Percentiles rank a stretch among this genome's conserved stretches.
phyloP scores from a whole-genome alignment of 2,797 vertebrate genomes.

The Adrianichthys oophorus region DNA sequence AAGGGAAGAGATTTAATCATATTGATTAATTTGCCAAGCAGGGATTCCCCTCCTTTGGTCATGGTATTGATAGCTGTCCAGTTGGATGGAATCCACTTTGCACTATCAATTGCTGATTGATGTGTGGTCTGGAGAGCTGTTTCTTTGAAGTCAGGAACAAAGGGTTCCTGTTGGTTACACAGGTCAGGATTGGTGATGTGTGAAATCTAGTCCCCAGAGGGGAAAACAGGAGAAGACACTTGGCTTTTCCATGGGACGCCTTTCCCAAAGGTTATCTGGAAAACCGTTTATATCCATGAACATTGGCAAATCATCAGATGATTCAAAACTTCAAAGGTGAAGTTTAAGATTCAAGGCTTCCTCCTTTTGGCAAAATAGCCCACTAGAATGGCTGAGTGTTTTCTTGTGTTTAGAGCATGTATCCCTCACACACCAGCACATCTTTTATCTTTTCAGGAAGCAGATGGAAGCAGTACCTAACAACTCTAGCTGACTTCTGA shows the following conservation, averaged over 20 bases:
- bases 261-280: conserved; percentile 3
- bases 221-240: conserved; percentile 20
- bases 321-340: conserved; percentile 27
- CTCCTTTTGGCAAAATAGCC: neutral
- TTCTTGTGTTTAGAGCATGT: conserved; percentile 3
- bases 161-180: conserved; percentile 61
- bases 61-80: conserved; percentile 39
- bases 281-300: conserved; percentile 7
- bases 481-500: conserved; percentile 14
- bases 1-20: conserved; percentile 34
- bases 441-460: conserved; percentile 27
- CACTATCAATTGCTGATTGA: conserved; percentile 53
- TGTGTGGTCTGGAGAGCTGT: conserved; percentile 39
- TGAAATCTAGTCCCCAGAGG: conserved; percentile 47
- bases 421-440: conserved; percentile 7
- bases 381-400: neutral
- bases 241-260: conserved; percentile 26
- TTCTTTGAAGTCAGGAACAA: conserved; percentile 67
- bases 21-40: conserved; percentile 38
- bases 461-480: conserved; percentile 22
- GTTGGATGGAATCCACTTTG: conserved; percentile 38
- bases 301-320: neutral
- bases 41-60: conserved; percentile 41
- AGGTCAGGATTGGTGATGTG: conserved; percentile 62
- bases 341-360: conserved; percentile 1